Conservation (phyloP, 2,113 vertebrate species). For the Amazona vittata region DNA sequence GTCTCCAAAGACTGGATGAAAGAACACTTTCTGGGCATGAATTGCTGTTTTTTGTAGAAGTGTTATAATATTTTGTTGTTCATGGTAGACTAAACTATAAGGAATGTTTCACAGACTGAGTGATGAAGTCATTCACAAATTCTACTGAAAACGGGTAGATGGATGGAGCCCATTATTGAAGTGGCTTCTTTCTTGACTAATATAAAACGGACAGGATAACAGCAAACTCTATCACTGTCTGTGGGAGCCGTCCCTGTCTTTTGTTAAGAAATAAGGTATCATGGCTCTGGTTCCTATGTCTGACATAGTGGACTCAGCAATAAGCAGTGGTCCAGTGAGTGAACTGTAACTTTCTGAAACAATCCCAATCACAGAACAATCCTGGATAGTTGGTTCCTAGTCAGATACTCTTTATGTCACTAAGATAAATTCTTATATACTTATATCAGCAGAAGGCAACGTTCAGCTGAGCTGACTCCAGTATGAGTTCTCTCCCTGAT, state of each 20-base stretch:
- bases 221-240: not conserved
- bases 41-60: not conserved
- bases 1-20: slow-evolving; percentile 38
- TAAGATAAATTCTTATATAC: not conserved
- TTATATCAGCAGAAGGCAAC: not conserved
- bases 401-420: not conserved
- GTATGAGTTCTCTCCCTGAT: not conserved
- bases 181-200: not conserved
- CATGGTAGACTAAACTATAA: not conserved
- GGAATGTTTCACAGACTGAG: not conserved
- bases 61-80: not conserved
- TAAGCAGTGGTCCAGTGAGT: not conserved
- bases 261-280: not conserved
- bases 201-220: not conserved
- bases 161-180: not conserved
- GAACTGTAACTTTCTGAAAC: not conserved
- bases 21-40: slow-evolving; percentile 15
- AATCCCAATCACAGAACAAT: not conserved
- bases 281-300: not conserved
- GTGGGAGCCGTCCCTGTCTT: not conserved
- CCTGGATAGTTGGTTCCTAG: not conserved
- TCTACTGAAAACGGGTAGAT: not conserved
- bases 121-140: not conserved
- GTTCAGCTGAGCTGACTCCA: not conserved
- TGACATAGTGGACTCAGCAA: not conserved